These are phyloP conservation scores for Setophaga petechia DNA, from an alignment of 2,113 vertebrate species.

Conservation along the genomic window DNA sequence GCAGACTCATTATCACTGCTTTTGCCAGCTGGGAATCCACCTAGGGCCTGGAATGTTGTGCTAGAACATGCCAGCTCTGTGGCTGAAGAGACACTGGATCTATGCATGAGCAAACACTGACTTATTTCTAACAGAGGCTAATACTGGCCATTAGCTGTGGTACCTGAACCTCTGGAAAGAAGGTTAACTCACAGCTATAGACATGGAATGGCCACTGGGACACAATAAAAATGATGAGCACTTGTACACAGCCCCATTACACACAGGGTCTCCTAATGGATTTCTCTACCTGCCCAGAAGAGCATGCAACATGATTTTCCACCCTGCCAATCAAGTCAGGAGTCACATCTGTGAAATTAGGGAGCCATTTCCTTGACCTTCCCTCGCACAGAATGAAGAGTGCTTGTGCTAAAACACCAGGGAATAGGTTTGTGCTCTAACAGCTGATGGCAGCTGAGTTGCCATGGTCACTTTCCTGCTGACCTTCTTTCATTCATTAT, in stretches of 20 bases:
- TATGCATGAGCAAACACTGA: rapidly evolving
- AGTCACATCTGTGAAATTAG: background rate
- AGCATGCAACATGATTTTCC: background rate
- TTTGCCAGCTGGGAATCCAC: background rate
- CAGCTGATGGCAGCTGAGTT: background rate
- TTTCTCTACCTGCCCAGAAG: background rate
- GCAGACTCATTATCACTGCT: background rate
- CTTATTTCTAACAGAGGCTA: background rate
- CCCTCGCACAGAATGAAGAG: background rate
- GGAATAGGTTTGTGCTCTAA: background rate
- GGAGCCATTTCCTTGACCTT: background rate
- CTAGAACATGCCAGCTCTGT: background rate
- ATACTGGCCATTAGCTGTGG: background rate
- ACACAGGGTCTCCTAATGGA: background rate
- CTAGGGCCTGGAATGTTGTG: background rate
- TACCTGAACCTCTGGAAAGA: background rate
- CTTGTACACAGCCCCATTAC: background rate
- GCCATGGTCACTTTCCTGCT: background rate
- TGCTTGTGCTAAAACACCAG: background rate
- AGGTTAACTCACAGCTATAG: rapidly evolving
- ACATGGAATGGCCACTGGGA: background rate
- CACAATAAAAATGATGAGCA: background rate
- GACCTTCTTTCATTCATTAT: background rate
- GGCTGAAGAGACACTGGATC: background rate
- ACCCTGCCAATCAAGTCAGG: background rate